phyloP scores from a whole-genome alignment of 1,140 invertebrate species.

The Caenorhabditis inopinata region DNA sequence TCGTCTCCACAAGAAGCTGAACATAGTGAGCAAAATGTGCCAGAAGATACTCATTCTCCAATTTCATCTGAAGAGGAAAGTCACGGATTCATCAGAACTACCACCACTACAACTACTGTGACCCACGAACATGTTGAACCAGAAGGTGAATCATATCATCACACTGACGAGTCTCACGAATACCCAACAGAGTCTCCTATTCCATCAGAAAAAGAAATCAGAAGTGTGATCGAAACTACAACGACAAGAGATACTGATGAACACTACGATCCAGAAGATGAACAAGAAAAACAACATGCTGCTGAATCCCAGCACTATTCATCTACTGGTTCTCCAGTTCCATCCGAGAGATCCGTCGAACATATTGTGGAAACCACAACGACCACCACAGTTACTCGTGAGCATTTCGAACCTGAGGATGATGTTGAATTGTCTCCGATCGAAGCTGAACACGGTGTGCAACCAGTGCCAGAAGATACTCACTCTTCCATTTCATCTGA shows the following conservation, averaged over 20 bases:
- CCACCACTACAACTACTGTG: not conserved
- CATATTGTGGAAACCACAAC: not conserved
- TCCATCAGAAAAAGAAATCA: not conserved
- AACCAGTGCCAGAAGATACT: too few relatives aligned
- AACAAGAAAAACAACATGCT: not conserved
- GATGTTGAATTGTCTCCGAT: too few relatives aligned
- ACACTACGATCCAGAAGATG: not conserved
- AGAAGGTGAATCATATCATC: too few relatives aligned
- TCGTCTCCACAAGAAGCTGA: too few relatives aligned
- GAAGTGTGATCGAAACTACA: not conserved
- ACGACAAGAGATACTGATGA: not conserved
- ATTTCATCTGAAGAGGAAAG: too few relatives aligned
- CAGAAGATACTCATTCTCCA: too few relatives aligned
- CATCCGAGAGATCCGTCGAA: slow-evolving; percentile 1
- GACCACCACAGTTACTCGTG: not conserved
- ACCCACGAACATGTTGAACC: not conserved
- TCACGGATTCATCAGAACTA: not conserved
- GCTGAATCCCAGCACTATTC: not conserved
- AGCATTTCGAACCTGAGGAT: not conserved
- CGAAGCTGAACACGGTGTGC: too few relatives aligned
- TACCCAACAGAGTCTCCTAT: too few relatives aligned
- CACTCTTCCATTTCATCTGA: too few relatives aligned
- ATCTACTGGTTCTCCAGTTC: not conserved
- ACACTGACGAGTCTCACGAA: too few relatives aligned
- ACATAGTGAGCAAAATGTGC: too few relatives aligned